Percentiles rank a stretch among this genome's conserved stretches.
phyloP scores from a whole-genome alignment of 2,797 vertebrate genomes.

The Bovichtus variegatus region DNA sequence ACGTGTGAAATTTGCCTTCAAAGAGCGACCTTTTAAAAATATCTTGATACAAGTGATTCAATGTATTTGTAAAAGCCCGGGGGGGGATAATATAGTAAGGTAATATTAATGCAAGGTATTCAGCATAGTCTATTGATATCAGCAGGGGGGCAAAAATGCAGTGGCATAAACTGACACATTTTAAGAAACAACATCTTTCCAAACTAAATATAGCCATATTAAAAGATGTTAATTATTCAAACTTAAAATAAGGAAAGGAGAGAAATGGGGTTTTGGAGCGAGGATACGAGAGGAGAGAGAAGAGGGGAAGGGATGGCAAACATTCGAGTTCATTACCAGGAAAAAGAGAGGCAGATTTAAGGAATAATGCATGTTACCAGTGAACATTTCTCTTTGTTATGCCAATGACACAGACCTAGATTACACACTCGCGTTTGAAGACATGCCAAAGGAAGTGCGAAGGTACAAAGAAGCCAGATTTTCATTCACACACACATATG shows the following conservation, averaged over 20 bases:
- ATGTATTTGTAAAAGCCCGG: background rate
- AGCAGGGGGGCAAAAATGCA: background rate
- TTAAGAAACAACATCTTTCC: background rate
- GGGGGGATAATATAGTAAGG: background rate
- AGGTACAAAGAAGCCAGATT: constrained; percentile 61
- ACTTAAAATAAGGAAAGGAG: background rate
- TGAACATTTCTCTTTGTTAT: constrained; percentile 60
- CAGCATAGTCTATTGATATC: background rate
- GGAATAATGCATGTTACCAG: constrained; percentile 46
- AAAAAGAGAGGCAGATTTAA: constrained; percentile 34
- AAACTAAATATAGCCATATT: background rate
- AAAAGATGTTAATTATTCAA: background rate
- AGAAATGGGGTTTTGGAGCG: background rate
- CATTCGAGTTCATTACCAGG: constrained; percentile 24
- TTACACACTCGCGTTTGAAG: constrained; percentile 59
- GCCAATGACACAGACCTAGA: constrained; percentile 65
- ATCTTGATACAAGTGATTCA: background rate
- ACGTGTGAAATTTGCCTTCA: constrained; percentile 6
- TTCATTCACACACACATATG: constrained; percentile 39
- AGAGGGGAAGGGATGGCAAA: background rate
- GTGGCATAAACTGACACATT: background rate
- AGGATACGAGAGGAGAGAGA: background rate
- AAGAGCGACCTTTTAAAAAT: constrained; percentile 27
- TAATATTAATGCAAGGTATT: background rate
- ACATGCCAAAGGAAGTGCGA: constrained; percentile 52